A percentile compares a stretch with the other conserved stretches of the same genome.
Conservation (phyloP, 2,797 vertebrate genomes). For the Chloroceryle inda region DNA sequence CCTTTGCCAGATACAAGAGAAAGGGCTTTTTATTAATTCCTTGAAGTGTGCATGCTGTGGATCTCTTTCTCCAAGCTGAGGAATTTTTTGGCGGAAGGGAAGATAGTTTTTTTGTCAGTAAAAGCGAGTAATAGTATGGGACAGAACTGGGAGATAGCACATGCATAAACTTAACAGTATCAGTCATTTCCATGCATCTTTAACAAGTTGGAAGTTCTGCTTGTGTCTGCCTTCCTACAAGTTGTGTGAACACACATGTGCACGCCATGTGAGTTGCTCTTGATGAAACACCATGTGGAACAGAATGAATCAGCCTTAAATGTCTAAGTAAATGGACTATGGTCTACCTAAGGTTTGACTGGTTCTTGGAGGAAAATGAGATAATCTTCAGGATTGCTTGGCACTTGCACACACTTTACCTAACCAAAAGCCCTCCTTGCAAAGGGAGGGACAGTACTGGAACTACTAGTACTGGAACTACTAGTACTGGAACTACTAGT, state of each 20-base stretch:
- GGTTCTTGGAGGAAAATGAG: not conserved
- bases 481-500: not conserved
- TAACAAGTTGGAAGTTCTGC: not conserved
- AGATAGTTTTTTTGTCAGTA: not conserved
- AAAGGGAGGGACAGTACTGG: not conserved
- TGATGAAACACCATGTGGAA: not conserved
- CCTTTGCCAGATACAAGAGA: not conserved
- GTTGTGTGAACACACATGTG: not conserved
- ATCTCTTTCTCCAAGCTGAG: not conserved
- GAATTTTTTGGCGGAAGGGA: not conserved
- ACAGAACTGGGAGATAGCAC: not conserved
- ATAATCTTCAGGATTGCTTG: not conserved
- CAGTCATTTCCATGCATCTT: not conserved
- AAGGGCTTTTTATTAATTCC: not conserved
- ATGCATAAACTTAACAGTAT: not conserved
- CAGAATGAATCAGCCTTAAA: not conserved
- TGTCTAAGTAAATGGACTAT: not conserved
- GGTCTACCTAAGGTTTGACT: not conserved
- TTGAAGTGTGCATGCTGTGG: not conserved
- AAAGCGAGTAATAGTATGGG: not conserved
- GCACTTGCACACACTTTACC: not conserved
- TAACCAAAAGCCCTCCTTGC: not conserved
- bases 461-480: not conserved
- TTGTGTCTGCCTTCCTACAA: not conserved
- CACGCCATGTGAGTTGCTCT: not conserved